Evolutionary conservation across 2,797 vertebrate species (phyloP).

Genomic region (Varecia variegata): DNA sequence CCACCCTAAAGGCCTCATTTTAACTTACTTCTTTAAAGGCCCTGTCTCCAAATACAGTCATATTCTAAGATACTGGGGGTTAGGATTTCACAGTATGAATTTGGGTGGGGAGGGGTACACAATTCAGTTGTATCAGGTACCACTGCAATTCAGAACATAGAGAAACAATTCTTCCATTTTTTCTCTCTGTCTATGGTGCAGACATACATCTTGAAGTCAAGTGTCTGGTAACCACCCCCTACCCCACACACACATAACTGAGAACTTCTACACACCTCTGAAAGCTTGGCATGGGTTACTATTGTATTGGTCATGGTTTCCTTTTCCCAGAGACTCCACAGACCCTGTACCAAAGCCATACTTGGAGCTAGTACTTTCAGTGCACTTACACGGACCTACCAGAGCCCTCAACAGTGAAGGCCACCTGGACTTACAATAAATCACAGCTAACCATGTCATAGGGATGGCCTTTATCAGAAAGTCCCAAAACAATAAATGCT

Average conservation of each 20-base stretch:
- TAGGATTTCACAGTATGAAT: not conserved
- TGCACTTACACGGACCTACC: not conserved
- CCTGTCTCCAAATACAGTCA: not conserved
- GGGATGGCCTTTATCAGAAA: no score
- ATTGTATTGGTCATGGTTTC: not conserved
- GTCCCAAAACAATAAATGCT: no score
- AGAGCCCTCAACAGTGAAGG: not conserved
- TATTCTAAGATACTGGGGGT: not conserved
- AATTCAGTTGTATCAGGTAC: not conserved
- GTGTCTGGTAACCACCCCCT: not conserved
- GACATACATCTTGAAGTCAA: not conserved
- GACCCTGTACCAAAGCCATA: not conserved
- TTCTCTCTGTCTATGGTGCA: not conserved
- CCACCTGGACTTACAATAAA: not conserved
- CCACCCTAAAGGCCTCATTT: not conserved
- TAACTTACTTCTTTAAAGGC: not conserved
- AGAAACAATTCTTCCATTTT: not conserved
- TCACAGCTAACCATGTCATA: rapidly evolving
- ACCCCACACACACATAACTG: not conserved
- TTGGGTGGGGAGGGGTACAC: not conserved
- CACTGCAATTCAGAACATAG: not conserved
- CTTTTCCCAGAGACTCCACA: not conserved
- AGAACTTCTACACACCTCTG: not conserved
- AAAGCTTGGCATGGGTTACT: not conserved
- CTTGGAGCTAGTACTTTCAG: not conserved